These are phyloP conservation scores for Ophthalmolycus amberensis DNA, from an alignment of 2,113 vertebrate genomes.

Conservation along the genomic window DNA sequence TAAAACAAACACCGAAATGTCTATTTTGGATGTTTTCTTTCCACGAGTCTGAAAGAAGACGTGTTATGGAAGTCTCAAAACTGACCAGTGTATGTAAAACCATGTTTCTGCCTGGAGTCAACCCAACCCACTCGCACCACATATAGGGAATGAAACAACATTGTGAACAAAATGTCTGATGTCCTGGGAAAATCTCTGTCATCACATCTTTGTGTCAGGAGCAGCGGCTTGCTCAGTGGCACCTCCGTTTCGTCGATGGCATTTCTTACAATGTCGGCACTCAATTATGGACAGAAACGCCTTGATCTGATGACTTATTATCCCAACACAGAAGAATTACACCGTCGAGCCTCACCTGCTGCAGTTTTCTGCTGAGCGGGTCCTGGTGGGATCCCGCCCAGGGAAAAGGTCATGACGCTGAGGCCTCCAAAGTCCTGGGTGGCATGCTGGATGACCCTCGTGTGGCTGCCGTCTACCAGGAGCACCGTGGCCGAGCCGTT, in stretches of 20 bases:
- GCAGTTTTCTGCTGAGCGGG: slow-evolving; percentile 84
- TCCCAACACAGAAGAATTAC: background rate
- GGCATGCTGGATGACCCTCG: slow-evolving; percentile 84
- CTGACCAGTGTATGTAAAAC: too few relatives aligned
- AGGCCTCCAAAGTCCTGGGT: slow-evolving; percentile 96
- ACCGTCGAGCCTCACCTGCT: slow-evolving; percentile 81
- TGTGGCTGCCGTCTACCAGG: slow-evolving; percentile 83
- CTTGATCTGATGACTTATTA: background rate
- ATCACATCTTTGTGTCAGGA: background rate
- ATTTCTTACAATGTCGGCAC: background rate
- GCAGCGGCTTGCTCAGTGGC: background rate
- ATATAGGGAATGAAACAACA: too few relatives aligned
- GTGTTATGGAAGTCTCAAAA: too few relatives aligned
- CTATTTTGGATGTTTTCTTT: too few relatives aligned
- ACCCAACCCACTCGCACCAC: too few relatives aligned
- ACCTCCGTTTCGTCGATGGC: background rate
- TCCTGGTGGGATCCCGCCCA: slow-evolving; percentile 91
- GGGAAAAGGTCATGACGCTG: slow-evolving; percentile 88
- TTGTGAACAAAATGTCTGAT: too few relatives aligned
- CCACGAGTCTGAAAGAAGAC: too few relatives aligned
- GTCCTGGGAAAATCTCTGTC: background rate
- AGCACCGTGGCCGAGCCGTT: slow-evolving; percentile 88
- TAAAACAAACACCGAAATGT: too few relatives aligned
- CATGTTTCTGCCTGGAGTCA: too few relatives aligned
- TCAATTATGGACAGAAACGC: background rate